phyloP scores from a whole-genome alignment of 30 jellyfish, hydroid and myxozoan genomes.

The Aurelia aurita region DNA sequence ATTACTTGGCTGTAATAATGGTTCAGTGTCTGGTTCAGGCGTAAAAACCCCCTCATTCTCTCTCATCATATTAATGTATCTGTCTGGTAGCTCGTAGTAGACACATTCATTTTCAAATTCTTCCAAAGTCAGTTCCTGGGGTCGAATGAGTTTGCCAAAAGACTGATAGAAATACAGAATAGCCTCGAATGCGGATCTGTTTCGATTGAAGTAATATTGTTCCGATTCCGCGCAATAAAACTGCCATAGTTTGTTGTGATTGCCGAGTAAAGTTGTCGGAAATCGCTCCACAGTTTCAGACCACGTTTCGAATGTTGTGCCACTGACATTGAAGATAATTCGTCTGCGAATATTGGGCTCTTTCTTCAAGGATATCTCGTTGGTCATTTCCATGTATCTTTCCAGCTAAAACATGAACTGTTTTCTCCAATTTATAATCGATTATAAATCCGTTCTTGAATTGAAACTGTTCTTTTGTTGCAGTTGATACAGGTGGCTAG shows the following conservation, averaged over 20 bases:
- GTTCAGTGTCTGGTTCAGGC: not conserved
- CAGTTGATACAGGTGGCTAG: too few species aligned
- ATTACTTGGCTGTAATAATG: not conserved
- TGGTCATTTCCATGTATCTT: too few species aligned
- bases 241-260: constrained; percentile 38
- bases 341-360: constrained; percentile 18
- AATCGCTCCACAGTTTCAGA: constrained; percentile 68
- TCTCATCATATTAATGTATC: constrained; percentile 52
- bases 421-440: too few species aligned
- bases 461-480: too few species aligned
- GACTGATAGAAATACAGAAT: constrained; percentile 79
- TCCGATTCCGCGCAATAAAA: constrained; percentile 19
- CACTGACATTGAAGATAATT: constrained; percentile 77
- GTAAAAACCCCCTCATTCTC: constrained; percentile 47
- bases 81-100: constrained; percentile 62
- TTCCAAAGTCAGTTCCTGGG: constrained; percentile 63
- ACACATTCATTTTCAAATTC: constrained; percentile 74
- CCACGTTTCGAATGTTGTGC: constrained; percentile 78
- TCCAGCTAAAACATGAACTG: too few species aligned
- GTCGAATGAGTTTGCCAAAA: constrained; percentile 69
- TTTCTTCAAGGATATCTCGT: too few species aligned
- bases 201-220: constrained; percentile 60
- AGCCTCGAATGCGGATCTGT: constrained; percentile 78
- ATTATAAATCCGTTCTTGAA: too few species aligned
- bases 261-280: constrained; percentile 78